Base-by-base conservation (phyloP, 2,888 invertebrate species). In the Drosophila nr. medialis region DNA sequence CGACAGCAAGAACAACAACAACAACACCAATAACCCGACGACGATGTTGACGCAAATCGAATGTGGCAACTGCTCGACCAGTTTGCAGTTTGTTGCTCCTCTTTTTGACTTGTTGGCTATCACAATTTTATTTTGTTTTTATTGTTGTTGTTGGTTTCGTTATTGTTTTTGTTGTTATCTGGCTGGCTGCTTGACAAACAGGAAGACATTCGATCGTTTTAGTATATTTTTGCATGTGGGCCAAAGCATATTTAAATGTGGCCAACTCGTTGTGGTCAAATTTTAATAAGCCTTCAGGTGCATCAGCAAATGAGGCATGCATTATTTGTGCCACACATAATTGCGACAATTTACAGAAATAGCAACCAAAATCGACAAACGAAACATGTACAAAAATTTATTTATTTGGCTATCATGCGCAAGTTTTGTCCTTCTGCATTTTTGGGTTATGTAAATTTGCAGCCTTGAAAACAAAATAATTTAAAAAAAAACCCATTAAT, bases 231-330 rank as follows among this genome's bases (percentile, higher is more conserved):
- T 50, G 34, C 27, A 34, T 59, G 11, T 49, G 27, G 61, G 45
- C 49, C 45, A 48, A 48, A 54, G 59, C 72, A 72, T 55, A 65
- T 75, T 69, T 75, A 58, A 34, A 42, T 60, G 59, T 64, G 30
- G 53, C 58, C 56, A 81, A 53, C 68, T 68, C 38, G 59, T 72
- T 61, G 54, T 38, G 38, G 24, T 13, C 15, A 15, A 38, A 69
- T 76, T 75, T 74, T 89, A 86, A 89, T 86, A 90, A 89, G 85
- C 78, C 87, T 78, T 90, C 91, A 86, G 90, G 90, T 86, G 86
- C 91, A 90, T 73, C 79, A 56, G 64, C 80, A 88, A 86, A 86
- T 86, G 91, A 90, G 90, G 75, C 86, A 68, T 90, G 90, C 83
- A 90, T 86, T 90, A 86, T 86, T 86, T 83, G 49, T 68, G 51